These are phyloP conservation scores for Microtus richardsoni DNA, from an alignment of 2,113 vertebrate species.

Conservation along the genomic window DNA sequence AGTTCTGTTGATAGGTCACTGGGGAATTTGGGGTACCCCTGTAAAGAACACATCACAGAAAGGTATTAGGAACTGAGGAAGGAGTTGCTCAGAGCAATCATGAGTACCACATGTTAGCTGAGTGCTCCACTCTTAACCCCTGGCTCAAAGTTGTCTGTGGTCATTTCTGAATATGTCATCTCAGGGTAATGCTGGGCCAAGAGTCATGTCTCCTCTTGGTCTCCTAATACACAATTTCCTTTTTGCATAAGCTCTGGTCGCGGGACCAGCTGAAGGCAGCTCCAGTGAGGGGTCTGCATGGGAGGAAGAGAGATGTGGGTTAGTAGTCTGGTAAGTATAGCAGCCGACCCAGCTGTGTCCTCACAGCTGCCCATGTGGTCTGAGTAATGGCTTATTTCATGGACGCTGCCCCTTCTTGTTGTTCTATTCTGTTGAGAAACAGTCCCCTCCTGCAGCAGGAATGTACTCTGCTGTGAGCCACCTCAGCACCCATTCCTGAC, in stretches of 20 bases:
- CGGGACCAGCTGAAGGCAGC: not conserved
- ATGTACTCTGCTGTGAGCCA: not conserved
- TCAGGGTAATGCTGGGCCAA: not conserved
- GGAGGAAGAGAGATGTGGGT: slow-evolving; percentile 43
- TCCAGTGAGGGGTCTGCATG: not conserved
- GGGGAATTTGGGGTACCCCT: not conserved
- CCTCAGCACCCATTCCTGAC: slow-evolving; percentile 36
- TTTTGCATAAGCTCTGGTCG: not conserved
- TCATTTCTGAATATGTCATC: not conserved
- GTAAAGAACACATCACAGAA: not conserved
- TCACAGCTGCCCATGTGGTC: slow-evolving; percentile 48
- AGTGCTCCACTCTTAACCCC: not conserved
- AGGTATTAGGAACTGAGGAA: not conserved
- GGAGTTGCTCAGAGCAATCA: not conserved
- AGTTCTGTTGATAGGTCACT: not conserved
- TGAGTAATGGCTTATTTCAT: slow-evolving; percentile 36
- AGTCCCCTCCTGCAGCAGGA: slow-evolving; percentile 56
- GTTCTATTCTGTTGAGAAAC: not conserved
- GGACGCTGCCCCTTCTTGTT: not conserved
- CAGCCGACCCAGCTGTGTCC: slow-evolving; percentile 39
- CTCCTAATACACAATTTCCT: not conserved
- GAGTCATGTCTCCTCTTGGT: not conserved
- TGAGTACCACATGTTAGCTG: not conserved
- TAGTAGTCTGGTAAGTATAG: not conserved
- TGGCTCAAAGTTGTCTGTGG: not conserved